Evolutionary conservation across 1,140 invertebrate genomes (phyloP).

Genomic region (Rhagoletis zephyria): DNA sequence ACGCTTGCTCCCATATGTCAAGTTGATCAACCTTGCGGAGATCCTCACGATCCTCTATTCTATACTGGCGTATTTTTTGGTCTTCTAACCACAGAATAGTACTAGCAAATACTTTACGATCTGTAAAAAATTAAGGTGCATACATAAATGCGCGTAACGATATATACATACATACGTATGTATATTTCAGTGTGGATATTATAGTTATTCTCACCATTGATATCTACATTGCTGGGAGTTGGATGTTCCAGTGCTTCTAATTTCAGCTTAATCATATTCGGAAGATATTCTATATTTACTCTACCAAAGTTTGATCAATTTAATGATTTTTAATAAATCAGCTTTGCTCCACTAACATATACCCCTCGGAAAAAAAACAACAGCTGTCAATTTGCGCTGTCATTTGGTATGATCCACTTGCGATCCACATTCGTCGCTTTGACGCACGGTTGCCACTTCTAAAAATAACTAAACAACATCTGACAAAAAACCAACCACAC

Average conservation of each 20-base stretch:
- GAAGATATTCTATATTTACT: no score
- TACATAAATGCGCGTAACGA: not conserved
- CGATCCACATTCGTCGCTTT: no score
- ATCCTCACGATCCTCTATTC: conserved; percentile 84
- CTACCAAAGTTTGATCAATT: no score
- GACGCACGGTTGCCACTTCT: no score
- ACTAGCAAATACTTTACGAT: conserved; percentile 84
- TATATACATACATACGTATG: not conserved
- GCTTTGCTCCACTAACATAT: no score
- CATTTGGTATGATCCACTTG: no score
- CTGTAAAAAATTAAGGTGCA: conserved; percentile 74
- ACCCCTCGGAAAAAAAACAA: no score
- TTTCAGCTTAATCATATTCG: conserved; percentile 81
- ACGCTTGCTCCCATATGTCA: conserved; percentile 82
- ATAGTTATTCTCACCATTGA: conserved; percentile 54
- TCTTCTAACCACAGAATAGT: conserved; percentile 93
- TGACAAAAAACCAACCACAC: no score
- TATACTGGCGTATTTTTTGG: conserved; percentile 92
- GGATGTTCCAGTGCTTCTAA: conserved; percentile 84
- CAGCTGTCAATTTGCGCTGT: no score
- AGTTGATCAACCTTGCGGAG: conserved; percentile 77
- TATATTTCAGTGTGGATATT: not conserved
- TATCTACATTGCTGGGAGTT: conserved; percentile 71
- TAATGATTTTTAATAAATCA: no score
- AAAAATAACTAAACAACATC: conserved; percentile 74